A percentile compares a stretch with the other conserved stretches of the same genome.
These are phyloP conservation scores for Poecilia wingei DNA, from an alignment of 2,797 vertebrate species.

Conservation along the genomic window DNA sequence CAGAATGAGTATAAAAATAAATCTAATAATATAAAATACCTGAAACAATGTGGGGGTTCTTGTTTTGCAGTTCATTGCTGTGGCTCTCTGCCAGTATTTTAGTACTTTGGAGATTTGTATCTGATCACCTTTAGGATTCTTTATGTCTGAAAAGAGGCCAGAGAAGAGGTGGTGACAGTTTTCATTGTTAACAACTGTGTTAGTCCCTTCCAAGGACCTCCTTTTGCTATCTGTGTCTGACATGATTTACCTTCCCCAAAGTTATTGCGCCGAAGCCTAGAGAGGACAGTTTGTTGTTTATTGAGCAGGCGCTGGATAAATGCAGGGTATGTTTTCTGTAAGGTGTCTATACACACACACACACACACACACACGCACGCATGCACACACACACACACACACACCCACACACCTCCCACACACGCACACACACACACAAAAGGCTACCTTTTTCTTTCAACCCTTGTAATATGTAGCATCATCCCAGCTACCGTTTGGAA, in stretches of 20 bases:
- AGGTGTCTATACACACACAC: neutral
- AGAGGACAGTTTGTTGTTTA: conserved; percentile 2
- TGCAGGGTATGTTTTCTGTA: neutral
- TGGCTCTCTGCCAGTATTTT: neutral
- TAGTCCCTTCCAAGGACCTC: neutral
- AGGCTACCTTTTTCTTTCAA: neutral
- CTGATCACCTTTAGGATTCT: neutral
- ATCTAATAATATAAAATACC: neutral
- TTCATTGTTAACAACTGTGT: neutral
- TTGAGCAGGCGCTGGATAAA: neutral
- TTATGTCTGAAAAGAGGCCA: neutral
- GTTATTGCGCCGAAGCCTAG: neutral
- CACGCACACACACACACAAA: neutral
- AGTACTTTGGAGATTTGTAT: neutral
- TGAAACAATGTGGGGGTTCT: neutral
- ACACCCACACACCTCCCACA: neutral
- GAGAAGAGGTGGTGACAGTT: neutral
- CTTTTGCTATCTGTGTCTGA: conserved; percentile 4
- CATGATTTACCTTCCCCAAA: conserved; percentile 6
- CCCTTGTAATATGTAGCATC: neutral
- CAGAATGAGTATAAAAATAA: neutral
- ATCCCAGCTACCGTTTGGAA: neutral
- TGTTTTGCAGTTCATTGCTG: neutral
- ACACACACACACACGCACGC: neutral
- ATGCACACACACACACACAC: neutral